Conservation (phyloP, 2,797 vertebrate genomes). For the Characodon lateralis region DNA sequence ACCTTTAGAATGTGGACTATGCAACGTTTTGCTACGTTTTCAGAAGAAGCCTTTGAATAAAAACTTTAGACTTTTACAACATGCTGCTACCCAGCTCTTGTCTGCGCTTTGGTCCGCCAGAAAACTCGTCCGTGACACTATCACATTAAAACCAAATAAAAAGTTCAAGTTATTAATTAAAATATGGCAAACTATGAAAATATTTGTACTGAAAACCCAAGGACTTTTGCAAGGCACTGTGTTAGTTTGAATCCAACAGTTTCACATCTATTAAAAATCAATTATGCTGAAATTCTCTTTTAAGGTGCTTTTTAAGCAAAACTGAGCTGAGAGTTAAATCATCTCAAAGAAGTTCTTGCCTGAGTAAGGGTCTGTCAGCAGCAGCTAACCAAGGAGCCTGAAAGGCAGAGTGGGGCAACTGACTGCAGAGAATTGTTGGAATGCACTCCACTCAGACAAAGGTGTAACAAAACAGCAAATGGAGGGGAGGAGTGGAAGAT, state of each 20-base stretch:
- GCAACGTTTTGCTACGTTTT: no score
- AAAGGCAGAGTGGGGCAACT: constrained; percentile 47
- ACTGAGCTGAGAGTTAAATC: constrained; percentile 30
- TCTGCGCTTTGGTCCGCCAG: no score
- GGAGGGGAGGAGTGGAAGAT: constrained; percentile 1
- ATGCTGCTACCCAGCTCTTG: no score
- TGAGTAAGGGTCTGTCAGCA: constrained; percentile 63
- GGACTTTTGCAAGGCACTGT: no score
- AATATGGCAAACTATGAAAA: no score
- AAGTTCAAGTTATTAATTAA: no score
- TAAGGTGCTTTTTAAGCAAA: background rate
- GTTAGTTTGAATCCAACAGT: background rate
- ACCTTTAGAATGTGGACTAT: no score
- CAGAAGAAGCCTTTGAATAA: no score
- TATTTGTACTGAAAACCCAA: background rate
- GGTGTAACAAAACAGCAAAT: constrained; percentile 7
- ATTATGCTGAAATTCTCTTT: background rate
- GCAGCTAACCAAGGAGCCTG: constrained; percentile 56
- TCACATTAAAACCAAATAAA: no score
- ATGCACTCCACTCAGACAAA: constrained; percentile 60
- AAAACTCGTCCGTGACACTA: no score
- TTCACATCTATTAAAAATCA: background rate
- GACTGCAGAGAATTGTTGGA: constrained; percentile 73
- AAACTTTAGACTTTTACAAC: no score
- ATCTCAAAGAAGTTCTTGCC: constrained; percentile 44